Percentiles rank a stretch among this genome's conserved stretches.
Evolutionary conservation across 2,888 invertebrate species (phyloP).

Genomic region (Andricus quercusramuli): DNA sequence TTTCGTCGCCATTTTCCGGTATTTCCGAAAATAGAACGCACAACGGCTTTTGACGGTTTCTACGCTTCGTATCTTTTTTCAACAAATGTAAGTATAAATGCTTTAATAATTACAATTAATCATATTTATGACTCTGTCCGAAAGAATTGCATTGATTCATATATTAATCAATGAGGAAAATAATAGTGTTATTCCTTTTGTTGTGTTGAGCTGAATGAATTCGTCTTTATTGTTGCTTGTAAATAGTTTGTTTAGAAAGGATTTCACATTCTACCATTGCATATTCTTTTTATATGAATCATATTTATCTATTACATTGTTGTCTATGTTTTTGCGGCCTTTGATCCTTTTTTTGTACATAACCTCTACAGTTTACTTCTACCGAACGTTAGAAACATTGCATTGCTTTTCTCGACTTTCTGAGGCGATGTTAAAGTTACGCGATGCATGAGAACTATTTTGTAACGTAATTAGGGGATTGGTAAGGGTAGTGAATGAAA

Average conservation of each 20-base stretch:
- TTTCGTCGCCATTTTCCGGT: conserved; percentile 8
- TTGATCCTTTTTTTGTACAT: background rate
- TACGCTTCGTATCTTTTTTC: background rate
- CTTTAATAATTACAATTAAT: background rate
- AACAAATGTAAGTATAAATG: conserved; percentile 1
- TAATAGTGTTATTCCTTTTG: no score
- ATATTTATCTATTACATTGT: background rate
- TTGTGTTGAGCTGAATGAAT: background rate
- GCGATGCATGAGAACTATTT: no score
- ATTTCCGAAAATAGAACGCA: background rate
- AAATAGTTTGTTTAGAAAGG: background rate
- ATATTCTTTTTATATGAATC: background rate
- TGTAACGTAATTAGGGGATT: no score
- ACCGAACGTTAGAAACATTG: background rate
- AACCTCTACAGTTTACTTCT: background rate
- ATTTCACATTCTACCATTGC: background rate
- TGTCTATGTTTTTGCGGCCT: background rate
- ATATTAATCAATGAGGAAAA: background rate
- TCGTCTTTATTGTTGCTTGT: background rate
- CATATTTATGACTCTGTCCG: background rate
- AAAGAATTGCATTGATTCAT: background rate
- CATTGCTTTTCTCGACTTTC: background rate
- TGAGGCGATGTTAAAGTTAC: no score
- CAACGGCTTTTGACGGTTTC: background rate
- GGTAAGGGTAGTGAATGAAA: no score